Conservation (phyloP, 2,113 vertebrate genomes). For the Martes martes region DNA sequence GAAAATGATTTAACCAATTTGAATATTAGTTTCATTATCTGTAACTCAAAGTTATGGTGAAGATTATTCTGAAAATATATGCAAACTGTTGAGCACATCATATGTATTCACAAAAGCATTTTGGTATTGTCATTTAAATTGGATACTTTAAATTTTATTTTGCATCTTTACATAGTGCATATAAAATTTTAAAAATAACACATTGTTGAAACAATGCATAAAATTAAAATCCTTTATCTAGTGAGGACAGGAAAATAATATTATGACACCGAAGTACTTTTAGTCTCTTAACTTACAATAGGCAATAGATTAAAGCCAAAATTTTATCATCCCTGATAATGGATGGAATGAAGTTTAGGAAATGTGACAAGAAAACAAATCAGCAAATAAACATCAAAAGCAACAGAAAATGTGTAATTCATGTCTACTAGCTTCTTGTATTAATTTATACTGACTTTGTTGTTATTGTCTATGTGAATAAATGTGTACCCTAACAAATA, state of each 20-base stretch:
- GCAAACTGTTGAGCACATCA: neutral
- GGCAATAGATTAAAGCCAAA: neutral
- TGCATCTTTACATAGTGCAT: neutral
- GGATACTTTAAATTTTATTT: constrained; percentile 11
- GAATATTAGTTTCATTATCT: neutral
- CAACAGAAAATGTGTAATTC: neutral
- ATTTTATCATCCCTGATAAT: constrained; percentile 3
- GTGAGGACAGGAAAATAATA: neutral
- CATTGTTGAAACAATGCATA: neutral
- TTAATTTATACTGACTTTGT: neutral
- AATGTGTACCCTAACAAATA: neutral
- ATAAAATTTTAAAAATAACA: neutral
- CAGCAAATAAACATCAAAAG: neutral
- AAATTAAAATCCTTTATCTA: neutral
- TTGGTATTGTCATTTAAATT: neutral
- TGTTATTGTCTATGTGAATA: neutral
- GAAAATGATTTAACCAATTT: neutral
- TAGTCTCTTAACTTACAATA: neutral
- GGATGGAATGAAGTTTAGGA: neutral
- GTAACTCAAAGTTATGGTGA: neutral
- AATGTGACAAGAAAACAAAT: neutral
- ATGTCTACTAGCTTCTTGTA: neutral
- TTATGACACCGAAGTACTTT: neutral
- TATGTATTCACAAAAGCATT: neutral
- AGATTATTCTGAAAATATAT: neutral